Evolutionary conservation across 2,797 vertebrate genomes (phyloP).

Genomic region (Sebastes hubbsi): DNA sequence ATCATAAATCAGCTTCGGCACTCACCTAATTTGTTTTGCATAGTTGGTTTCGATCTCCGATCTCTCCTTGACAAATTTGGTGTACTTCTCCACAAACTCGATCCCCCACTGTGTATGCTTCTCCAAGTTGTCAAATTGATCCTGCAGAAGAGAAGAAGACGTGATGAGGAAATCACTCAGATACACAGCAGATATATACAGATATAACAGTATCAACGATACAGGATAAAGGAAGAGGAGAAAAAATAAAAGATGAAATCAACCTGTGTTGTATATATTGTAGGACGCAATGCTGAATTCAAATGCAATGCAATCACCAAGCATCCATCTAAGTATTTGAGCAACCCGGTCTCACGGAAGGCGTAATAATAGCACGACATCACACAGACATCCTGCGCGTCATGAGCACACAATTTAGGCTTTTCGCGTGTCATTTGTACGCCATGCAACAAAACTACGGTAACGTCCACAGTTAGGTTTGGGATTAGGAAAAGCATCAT

Average conservation of each 20-base stretch:
- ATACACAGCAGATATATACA: background rate
- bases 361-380: too few relatives aligned
- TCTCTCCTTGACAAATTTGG: constrained; percentile 98
- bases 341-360: too few relatives aligned
- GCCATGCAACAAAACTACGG: too few relatives aligned
- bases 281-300: background rate
- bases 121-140: constrained; percentile 99
- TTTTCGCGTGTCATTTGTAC: too few relatives aligned
- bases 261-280: background rate
- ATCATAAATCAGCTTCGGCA: background rate
- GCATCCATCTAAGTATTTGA: background rate
- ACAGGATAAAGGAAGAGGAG: background rate
- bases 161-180: background rate
- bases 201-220: background rate
- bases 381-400: too few relatives aligned
- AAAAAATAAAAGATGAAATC: background rate
- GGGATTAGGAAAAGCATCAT: too few relatives aligned
- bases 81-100: constrained; percentile 95
- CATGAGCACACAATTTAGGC: too few relatives aligned
- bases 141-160: constrained; percentile 78
- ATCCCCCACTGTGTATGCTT: constrained; percentile 99
- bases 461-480: too few relatives aligned
- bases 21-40: constrained; percentile 99
- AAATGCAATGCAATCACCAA: background rate
- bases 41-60: constrained; percentile 97